Evolutionary conservation across 2,888 invertebrate species (phyloP).

Genomic region (Troglohyphantes excavatus): DNA sequence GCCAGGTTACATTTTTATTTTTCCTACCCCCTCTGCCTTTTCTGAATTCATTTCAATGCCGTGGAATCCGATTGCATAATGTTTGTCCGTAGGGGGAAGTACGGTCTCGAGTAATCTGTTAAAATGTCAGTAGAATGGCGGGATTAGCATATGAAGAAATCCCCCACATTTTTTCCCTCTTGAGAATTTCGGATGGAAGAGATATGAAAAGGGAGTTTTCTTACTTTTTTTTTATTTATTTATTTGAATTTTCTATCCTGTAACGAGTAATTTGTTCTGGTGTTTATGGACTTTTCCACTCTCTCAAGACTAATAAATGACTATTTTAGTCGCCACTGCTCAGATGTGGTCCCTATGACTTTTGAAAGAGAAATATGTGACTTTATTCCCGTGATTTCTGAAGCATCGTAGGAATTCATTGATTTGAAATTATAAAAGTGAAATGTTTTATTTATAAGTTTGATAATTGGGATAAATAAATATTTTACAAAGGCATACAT

Average conservation of each 20-base stretch:
- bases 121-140: conserved; percentile 56
- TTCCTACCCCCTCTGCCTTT: neutral
- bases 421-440: no score
- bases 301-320: neutral
- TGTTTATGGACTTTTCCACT: neutral
- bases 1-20: neutral
- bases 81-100: conserved; percentile 20
- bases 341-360: no score
- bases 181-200: conserved; percentile 41
- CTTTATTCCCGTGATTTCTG: no score
- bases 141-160: conserved; percentile 67
- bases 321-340: neutral
- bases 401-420: no score
- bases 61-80: conserved; percentile 44
- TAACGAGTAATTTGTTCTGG: conserved; percentile 27
- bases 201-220: neutral
- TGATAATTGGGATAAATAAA: no score
- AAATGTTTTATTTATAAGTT: no score
- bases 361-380: no score
- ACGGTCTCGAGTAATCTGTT: conserved; percentile 46
- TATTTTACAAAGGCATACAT: no score
- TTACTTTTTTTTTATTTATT: no score
- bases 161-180: neutral
- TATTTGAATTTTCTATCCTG: neutral
- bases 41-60: conserved; percentile 36